Conservation (phyloP, 92 coral and sea anemone genomes). For the Anthopleura xanthogrammica region DNA sequence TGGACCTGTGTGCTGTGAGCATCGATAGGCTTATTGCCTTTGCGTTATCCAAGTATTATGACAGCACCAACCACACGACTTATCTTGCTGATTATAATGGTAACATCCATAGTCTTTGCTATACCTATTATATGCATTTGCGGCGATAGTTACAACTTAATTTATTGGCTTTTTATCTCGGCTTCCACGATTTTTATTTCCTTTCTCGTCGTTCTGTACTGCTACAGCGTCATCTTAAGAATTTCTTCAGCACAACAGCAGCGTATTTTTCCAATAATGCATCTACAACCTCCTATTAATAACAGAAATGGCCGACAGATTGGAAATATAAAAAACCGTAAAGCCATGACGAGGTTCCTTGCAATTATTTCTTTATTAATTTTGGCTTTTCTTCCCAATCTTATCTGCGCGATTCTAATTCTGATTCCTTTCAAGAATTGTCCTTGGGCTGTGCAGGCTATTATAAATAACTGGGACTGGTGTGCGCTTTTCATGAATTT, state of each 20-base stretch:
- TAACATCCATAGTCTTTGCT: neutral
- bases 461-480: constrained; percentile 6
- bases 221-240: constrained; percentile 8
- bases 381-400: neutral
- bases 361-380: neutral
- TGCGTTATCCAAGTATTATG: constrained; percentile 2
- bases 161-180: constrained; percentile 13
- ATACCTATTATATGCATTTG: neutral
- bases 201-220: constrained; percentile 20
- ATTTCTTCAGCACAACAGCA: constrained; percentile 14
- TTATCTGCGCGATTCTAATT: neutral
- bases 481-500: neutral
- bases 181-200: neutral
- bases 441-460: neutral
- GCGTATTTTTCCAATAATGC: neutral
- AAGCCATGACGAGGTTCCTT: constrained; percentile 11
- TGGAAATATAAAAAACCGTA: neutral
- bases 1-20: constrained; percentile 7
- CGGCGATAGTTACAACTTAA: neutral
- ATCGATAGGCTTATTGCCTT: constrained; percentile 23
- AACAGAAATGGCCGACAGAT: neutral
- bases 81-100: neutral
- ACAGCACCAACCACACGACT: neutral
- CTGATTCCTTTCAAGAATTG: constrained; percentile 2
- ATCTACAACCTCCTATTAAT: neutral